These are phyloP conservation scores for Agonopterix subpropinquella DNA, from an alignment of 2,888 invertebrate genomes.

Conservation along the genomic window DNA sequence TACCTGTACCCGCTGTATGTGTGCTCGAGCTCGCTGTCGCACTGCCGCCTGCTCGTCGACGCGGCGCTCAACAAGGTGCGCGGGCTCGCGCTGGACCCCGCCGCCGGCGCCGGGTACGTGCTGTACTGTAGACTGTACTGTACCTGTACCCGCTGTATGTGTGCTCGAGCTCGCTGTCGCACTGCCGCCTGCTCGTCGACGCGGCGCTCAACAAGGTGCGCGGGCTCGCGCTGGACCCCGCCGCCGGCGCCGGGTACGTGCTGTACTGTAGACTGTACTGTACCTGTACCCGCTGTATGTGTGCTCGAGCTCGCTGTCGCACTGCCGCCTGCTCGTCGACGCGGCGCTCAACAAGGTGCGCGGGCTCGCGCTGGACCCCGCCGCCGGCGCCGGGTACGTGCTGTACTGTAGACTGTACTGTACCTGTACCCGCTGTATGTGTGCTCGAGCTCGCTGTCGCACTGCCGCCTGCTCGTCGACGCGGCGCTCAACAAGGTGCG, in stretches of 20 bases:
- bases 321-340: conserved; percentile 83
- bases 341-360: conserved; percentile 80
- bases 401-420: conserved; percentile 4
- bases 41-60: conserved; percentile 83
- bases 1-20: conserved; percentile 80
- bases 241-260: conserved; percentile 31
- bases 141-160: conserved; percentile 80
- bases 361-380: conserved; percentile 87
- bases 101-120: conserved; percentile 31
- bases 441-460: conserved; percentile 77
- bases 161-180: conserved; percentile 77
- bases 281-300: conserved; percentile 80
- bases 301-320: conserved; percentile 77
- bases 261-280: conserved; percentile 4
- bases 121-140: conserved; percentile 4
- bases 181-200: conserved; percentile 83
- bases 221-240: conserved; percentile 87
- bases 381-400: conserved; percentile 31
- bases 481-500: conserved; percentile 80
- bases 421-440: conserved; percentile 80
- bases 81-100: conserved; percentile 87
- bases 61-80: conserved; percentile 80
- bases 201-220: conserved; percentile 80
- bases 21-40: conserved; percentile 77
- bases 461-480: conserved; percentile 83